Percentiles rank a stretch among this genome's conserved stretches.
Conservation (phyloP, 2,113 vertebrate species). For the Myotis brandtii region DNA sequence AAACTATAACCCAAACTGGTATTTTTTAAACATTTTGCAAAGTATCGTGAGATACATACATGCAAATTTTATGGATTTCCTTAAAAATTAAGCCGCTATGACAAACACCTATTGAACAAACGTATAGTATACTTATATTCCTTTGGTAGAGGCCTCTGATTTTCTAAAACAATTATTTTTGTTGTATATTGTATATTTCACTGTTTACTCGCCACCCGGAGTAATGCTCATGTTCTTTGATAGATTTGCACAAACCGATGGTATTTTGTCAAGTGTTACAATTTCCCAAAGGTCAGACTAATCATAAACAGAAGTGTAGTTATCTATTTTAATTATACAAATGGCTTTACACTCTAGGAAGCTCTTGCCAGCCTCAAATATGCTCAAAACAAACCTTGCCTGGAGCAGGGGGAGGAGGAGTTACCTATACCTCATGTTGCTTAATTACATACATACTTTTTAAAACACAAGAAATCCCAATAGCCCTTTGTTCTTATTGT, state of each 20-base stretch:
- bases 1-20: not conserved
- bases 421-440: conserved; percentile 43
- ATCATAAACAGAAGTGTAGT: conserved; percentile 64
- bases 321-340: not conserved
- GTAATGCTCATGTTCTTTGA: not conserved
- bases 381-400: conserved; percentile 35
- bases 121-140: not conserved
- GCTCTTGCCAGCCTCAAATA: not conserved
- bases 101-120: accelerated
- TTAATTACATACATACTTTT: not conserved
- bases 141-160: not conserved
- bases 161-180: not conserved
- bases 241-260: not conserved
- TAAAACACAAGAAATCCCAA: conserved; percentile 19
- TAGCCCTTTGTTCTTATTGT: conserved; percentile 65
- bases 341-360: conserved; percentile 29
- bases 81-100: not conserved
- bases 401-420: conserved; percentile 32
- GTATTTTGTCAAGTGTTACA: not conserved
- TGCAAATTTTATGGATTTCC: not conserved
- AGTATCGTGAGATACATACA: not conserved
- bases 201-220: not conserved
- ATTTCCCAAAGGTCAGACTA: conserved; percentile 26
- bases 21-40: not conserved
- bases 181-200: not conserved